Evolutionary conservation across 2,113 vertebrate genomes (phyloP).

Genomic region (Psilopsiagon aymara): DNA sequence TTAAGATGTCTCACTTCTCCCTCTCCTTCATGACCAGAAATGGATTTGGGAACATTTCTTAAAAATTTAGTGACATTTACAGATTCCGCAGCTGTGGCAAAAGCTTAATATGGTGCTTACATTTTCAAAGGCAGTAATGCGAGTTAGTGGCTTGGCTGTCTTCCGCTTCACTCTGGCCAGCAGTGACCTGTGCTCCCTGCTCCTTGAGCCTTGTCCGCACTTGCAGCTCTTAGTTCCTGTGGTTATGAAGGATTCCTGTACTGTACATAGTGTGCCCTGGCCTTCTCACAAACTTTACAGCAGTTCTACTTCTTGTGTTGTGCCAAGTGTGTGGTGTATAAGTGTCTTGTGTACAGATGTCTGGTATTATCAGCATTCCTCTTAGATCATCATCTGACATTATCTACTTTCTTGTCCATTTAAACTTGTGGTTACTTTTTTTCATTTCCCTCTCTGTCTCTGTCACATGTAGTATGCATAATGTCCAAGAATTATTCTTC

Average conservation of each 20-base stretch:
- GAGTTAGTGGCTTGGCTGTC: neutral
- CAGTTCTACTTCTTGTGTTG: neutral
- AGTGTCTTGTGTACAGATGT: neutral
- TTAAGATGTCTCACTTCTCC: neutral
- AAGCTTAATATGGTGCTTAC: neutral
- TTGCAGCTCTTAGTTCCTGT: neutral
- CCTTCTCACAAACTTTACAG: neutral
- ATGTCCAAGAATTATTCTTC: neutral
- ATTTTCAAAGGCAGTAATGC: neutral
- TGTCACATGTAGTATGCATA: neutral
- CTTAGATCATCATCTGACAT: neutral
- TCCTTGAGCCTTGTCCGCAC: fast-evolving
- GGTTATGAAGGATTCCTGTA: neutral
- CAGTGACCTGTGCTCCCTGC: neutral
- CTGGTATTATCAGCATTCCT: fast-evolving
- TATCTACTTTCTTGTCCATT: neutral
- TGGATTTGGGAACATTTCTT: neutral
- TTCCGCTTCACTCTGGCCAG: neutral
- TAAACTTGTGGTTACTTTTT: neutral
- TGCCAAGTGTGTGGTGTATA: neutral
- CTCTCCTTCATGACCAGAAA: neutral
- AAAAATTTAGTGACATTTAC: neutral
- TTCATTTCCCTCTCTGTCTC: neutral
- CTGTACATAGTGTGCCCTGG: fast-evolving
- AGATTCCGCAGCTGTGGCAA: neutral